Conservation (phyloP, 2,113 vertebrate species). For the Tringa solitaria region DNA sequence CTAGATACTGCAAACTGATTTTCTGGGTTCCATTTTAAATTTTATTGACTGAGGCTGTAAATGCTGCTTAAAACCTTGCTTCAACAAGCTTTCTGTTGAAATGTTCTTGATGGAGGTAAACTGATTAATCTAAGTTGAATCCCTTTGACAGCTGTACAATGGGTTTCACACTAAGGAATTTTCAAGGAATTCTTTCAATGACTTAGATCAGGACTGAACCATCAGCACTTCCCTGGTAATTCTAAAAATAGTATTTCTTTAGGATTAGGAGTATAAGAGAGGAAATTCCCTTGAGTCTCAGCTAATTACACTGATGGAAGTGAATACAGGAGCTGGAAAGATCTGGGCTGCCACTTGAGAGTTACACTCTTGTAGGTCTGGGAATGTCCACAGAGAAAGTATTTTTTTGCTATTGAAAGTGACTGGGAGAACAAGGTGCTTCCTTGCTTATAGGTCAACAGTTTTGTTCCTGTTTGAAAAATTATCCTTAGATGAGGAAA, state of each 20-base stretch:
- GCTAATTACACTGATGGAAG: not conserved
- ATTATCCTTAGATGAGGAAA: constrained; percentile 28
- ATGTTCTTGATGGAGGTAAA: not conserved
- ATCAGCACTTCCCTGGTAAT: not conserved
- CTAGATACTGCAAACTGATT: not conserved
- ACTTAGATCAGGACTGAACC: not conserved
- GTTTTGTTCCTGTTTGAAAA: constrained; percentile 54
- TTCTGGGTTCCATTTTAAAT: not conserved
- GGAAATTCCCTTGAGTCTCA: not conserved
- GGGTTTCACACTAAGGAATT: not conserved
- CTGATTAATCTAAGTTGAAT: not conserved
- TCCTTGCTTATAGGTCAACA: constrained; percentile 41
- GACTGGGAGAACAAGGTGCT: constrained; percentile 45
- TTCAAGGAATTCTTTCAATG: not conserved
- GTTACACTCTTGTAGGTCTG: not conserved
- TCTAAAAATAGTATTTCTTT: not conserved
- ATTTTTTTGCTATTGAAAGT: not conserved
- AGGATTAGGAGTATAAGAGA: not conserved
- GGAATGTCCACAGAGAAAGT: not conserved
- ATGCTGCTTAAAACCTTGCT: not conserved
- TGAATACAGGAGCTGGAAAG: not conserved
- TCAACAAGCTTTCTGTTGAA: not conserved
- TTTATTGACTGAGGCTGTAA: not conserved
- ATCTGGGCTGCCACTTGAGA: not conserved
- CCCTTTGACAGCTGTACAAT: not conserved